phyloP scores from a whole-genome alignment of 2,113 vertebrate species.

The Mastomys coucha region DNA sequence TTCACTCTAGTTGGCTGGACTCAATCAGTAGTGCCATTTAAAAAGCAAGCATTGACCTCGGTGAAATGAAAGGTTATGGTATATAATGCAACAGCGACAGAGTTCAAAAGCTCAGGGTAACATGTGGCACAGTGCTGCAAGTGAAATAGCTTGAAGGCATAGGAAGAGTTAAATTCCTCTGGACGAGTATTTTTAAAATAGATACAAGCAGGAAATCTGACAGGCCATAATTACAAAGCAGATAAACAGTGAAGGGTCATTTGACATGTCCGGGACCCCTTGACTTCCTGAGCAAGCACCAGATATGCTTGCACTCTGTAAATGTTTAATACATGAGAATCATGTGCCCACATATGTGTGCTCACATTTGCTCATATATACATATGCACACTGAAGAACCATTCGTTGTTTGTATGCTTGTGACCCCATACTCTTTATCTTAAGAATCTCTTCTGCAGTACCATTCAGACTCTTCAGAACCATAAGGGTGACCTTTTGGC shows the following conservation, averaged over 20 bases:
- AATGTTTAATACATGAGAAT: background rate
- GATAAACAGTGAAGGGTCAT: constrained; percentile 82
- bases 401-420: fast-evolving
- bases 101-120: constrained; percentile 60
- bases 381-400: background rate
- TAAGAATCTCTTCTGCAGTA: constrained; percentile 7
- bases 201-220: constrained; percentile 75
- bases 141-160: background rate
- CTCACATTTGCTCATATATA: background rate
- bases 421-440: background rate
- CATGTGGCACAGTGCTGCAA: constrained; percentile 41
- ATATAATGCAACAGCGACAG: background rate
- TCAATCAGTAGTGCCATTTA: constrained; percentile 57
- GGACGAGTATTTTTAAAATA: constrained; percentile 81
- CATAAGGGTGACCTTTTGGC: constrained; percentile 59
- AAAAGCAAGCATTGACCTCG: constrained; percentile 60
- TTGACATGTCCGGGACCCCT: constrained; percentile 79
- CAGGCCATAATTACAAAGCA: constrained; percentile 83
- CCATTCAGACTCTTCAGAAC: constrained; percentile 66
- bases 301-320: constrained; percentile 77
- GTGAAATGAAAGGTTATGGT: constrained; percentile 54
- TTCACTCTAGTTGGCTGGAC: constrained; percentile 49
- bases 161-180: constrained; percentile 65
- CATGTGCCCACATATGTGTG: background rate
- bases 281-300: constrained; percentile 77